Evolutionary conservation across 1,140 invertebrate species (phyloP), one percentile per base, ranked within the genome.

Genomic region (Aleiodes sp.): DNA sequence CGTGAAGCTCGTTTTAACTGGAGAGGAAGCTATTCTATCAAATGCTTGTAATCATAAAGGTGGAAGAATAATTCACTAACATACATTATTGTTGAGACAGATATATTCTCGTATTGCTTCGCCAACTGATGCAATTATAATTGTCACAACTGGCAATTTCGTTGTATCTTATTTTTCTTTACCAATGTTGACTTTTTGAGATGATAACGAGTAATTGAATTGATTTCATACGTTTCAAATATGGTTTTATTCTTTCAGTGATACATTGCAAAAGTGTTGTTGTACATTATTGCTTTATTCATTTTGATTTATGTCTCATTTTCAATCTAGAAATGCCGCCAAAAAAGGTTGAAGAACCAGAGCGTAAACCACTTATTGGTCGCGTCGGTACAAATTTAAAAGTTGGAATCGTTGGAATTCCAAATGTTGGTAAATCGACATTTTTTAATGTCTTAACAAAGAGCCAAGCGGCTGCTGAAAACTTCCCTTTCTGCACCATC

Each of bases 401-500:
- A 87, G 93, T 98, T 71, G 96, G 96, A 52, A 98, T 98, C 75
- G 96, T 99, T 73, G 97, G 96, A 21, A 89, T 98, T 37, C 95
- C 95, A 4, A 99, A 99, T 89, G 97, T 99, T 74, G 97, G 97
- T 65, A 99, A 99, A 87, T 99, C 97, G 4, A 99, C 98, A 41
- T 99, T 99, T 87, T 99, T 99, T 89, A 99, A 99, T 87, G 97
- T 99, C 0, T 85, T 99, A 31, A 99, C 97, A 14, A 97, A 99
- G 84, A 98, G 96, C 82, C 92, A 95, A 79, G 98, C 96, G 8
- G 91, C 96, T 65, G 97, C 98, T 64, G 96, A 99, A 87, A 99
- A 99, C 82, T 99, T 99, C 86, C 98, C 98, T 4, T 99, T 99
- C 88, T 99, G 98, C 88, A 99, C 98, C 80, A 99, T 99, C 81